Percentiles rank a stretch among this genome's conserved stretches.
Evolutionary conservation across 2,797 vertebrate genomes (phyloP).

Genomic region (Chelmon rostratus): DNA sequence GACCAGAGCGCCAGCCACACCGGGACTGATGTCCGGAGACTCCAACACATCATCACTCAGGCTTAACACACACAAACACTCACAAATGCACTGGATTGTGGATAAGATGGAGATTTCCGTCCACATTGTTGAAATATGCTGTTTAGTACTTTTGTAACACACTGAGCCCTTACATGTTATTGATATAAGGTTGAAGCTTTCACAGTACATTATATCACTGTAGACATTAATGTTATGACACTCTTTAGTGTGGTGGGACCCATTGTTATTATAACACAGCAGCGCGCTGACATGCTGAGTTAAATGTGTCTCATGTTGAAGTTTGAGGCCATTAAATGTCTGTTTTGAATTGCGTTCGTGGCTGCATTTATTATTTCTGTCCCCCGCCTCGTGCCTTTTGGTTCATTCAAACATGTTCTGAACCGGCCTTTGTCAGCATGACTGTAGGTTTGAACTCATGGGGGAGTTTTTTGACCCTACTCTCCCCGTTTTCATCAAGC

Average conservation of each 20-base stretch:
- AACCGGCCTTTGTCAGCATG: constrained; percentile 29
- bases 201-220: constrained; percentile 43
- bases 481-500: constrained; percentile 41
- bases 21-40: constrained; percentile 41
- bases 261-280: constrained; percentile 48
- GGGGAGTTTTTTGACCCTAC: constrained; percentile 32
- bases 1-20: constrained; percentile 54
- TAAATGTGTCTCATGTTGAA: constrained; percentile 64
- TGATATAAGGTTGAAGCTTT: constrained; percentile 50
- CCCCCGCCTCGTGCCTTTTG: not conserved
- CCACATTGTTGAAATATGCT: constrained; percentile 50
- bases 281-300: constrained; percentile 51
- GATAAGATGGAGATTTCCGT: constrained; percentile 39
- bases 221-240: constrained; percentile 56
- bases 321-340: constrained; percentile 75
- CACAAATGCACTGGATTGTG: constrained; percentile 67
- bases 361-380: constrained; percentile 55
- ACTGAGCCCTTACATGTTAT: constrained; percentile 56
- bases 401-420: constrained; percentile 17
- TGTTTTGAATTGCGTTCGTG: constrained; percentile 55
- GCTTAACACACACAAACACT: constrained; percentile 54
- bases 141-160: constrained; percentile 65
- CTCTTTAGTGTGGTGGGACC: constrained; percentile 42
- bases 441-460: constrained; percentile 39
- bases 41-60: constrained; percentile 46